Percentiles rank a stretch among this genome's conserved stretches.
These are phyloP conservation scores for Xanthorhoe designata DNA, from an alignment of 2,888 invertebrate species.

Conservation along the genomic window DNA sequence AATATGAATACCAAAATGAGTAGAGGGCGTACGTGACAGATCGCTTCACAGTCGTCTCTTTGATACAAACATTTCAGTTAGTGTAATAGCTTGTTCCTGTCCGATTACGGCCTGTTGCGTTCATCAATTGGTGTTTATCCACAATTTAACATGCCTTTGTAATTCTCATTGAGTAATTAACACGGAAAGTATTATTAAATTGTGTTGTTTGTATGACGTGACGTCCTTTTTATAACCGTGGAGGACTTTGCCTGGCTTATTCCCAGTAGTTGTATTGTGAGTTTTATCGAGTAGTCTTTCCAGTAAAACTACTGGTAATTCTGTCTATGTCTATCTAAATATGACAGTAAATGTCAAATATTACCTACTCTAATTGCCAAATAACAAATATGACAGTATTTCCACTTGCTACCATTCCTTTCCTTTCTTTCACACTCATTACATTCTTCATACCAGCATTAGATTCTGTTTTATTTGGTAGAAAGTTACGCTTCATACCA, in stretches of 20 bases:
- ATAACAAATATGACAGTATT: no score
- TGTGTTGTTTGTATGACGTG: slow-evolving; percentile 13
- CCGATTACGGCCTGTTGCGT: slow-evolving; percentile 23
- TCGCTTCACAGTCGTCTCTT: not conserved
- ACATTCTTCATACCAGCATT: no score
- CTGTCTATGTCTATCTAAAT: no score
- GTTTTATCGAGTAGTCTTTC: no score
- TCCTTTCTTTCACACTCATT: no score
- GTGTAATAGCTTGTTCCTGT: slow-evolving; percentile 25
- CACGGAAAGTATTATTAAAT: slow-evolving; percentile 23
- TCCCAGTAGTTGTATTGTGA: no score
- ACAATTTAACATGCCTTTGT: slow-evolving; percentile 20
- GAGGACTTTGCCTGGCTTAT: no score
- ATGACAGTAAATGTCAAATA: no score
- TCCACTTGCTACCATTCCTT: no score
- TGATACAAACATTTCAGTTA: slow-evolving; percentile 6
- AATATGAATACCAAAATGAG: slow-evolving; percentile 13
- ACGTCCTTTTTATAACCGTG: not conserved
- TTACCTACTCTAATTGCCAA: no score
- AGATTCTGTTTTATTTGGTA: not conserved
- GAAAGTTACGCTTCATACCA: not conserved
- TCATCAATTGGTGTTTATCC: slow-evolving; percentile 14
- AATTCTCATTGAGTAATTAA: slow-evolving; percentile 25
- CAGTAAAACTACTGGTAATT: no score
- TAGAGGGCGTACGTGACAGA: slow-evolving; percentile 9